Conservation (phyloP, 1,140 invertebrate species). For the Bombus ignitus region DNA sequence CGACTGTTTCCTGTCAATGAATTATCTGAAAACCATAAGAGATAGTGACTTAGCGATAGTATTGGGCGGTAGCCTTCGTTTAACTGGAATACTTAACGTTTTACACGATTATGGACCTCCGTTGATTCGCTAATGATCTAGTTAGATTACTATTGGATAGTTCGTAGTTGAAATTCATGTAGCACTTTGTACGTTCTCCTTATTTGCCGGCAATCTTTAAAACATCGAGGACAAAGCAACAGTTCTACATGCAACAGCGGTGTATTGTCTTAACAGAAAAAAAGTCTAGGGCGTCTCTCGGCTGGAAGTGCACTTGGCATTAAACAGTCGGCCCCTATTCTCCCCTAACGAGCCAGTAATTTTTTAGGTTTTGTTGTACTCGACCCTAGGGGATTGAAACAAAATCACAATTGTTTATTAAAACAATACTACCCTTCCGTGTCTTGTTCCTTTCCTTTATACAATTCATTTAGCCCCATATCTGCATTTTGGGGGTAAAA, state of each 20-base stretch:
- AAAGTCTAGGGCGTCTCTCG: conserved; percentile 57
- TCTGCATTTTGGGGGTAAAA: neutral
- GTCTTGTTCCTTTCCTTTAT: neutral
- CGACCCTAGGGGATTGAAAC: neutral
- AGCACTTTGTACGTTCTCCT: neutral
- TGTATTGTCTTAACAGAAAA: conserved; percentile 61
- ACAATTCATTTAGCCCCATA: neutral
- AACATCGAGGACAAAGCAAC: conserved; percentile 54
- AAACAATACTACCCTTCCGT: neutral
- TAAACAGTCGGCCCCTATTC: conserved; percentile 62
- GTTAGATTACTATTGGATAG: neutral
- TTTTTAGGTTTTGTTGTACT: conserved; percentile 28
- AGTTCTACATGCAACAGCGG: conserved; percentile 59
- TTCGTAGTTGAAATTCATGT: neutral
- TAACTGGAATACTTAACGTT: neutral
- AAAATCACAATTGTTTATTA: conserved; percentile 16
- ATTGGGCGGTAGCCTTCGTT: conserved; percentile 5
- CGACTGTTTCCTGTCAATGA: conserved; percentile 63
- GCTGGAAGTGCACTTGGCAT: conserved; percentile 64
- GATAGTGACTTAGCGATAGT: conserved; percentile 19
- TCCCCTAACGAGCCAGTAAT: conserved; percentile 55
- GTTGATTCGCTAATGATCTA: neutral
- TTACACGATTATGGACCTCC: neutral
- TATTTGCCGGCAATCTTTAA: conserved; percentile 21
- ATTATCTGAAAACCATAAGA: conserved; percentile 40